Evolutionary conservation across 2,797 vertebrate genomes (phyloP), one percentile per base, ranked within the genome.

Genomic region (Sebastes hubbsi): DNA sequence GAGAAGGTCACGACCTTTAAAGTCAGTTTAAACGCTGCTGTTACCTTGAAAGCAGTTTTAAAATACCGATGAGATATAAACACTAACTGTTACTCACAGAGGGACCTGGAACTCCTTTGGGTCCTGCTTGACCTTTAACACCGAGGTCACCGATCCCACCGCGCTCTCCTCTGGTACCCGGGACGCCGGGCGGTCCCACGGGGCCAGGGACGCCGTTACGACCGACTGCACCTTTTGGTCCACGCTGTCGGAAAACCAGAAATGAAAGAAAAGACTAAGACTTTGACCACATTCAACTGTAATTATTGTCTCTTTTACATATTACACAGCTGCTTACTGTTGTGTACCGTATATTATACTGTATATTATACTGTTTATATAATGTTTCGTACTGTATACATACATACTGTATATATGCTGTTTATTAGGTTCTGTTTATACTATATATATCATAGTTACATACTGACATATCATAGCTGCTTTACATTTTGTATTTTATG

Each of bases 171-270:
- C 96, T 94, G 76, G 93, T 36, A 3, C 96, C 96, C 0, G 96
- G 96, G 77, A 96, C n/a, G 22, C 96, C 96, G 1, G 95, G 95
- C 0, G 95, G 83, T 34, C 96, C 96, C 20, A 91, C 82, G 0
- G 92, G 94, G 9, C 96, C 96, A 0, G 84, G 25, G 36, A 63
- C 22, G 0, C 96, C 96, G 8, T 12, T 34, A 18, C 77, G 83
- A 8, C 96, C 96, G 0, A 67, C 9, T 2, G 76, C 62, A 1
- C 96, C 96, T 76, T 93, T 93, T 7, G 87, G 88, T 38, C 96
- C 96, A 64, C 61, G 92, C 96, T 97, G 77, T 30, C 8, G 4
- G 54, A n/a, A 27, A 58, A 80, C 0, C 62, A 8, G n/a, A 11
- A 27, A 34, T 5, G 11, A 68, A 30, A 38, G 36, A 38, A 38